Evolutionary conservation across 2,797 vertebrate genomes (phyloP).

Genomic region (Acipenser ruthenus): DNA sequence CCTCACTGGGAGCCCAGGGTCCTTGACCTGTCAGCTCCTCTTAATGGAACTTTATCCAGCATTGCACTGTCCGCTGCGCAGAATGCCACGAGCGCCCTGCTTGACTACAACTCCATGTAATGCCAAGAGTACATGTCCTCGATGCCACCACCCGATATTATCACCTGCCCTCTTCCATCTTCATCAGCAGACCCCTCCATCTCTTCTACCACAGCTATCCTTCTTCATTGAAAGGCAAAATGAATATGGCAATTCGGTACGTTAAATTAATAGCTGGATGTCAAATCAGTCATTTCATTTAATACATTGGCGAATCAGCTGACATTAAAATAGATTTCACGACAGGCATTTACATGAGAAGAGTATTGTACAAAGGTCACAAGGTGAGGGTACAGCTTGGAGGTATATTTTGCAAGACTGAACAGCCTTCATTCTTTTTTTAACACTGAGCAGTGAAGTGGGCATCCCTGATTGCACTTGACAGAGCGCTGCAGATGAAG

Average conservation of each 20-base stretch:
- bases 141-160: slow-evolving; percentile 4
- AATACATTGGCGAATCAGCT: too few species aligned
- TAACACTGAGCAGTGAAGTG: slow-evolving; percentile 3
- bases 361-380: neutral
- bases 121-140: neutral
- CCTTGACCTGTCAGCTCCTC: neutral
- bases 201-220: neutral
- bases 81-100: slow-evolving; percentile 2
- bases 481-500: slow-evolving; percentile 18
- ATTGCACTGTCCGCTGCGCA: neutral
- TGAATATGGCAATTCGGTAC: slow-evolving; percentile 3
- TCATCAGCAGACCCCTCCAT: neutral
- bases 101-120: slow-evolving; percentile 7
- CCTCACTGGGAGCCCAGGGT: neutral
- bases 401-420: slow-evolving; percentile 25
- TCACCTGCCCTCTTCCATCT: slow-evolving; percentile 1
- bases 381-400: slow-evolving; percentile 1
- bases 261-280: too few species aligned
- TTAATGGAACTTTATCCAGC: neutral
- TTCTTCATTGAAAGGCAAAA: slow-evolving; percentile 6
- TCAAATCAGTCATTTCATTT: too few species aligned
- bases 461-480: slow-evolving; percentile 17
- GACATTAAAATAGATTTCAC: slow-evolving; percentile 9
- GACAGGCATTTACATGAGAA: neutral
- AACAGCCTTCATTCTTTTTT: slow-evolving; percentile 19